Base-by-base conservation (phyloP, 2,888 invertebrate genomes). In the Troides oblongomaculatus region DNA sequence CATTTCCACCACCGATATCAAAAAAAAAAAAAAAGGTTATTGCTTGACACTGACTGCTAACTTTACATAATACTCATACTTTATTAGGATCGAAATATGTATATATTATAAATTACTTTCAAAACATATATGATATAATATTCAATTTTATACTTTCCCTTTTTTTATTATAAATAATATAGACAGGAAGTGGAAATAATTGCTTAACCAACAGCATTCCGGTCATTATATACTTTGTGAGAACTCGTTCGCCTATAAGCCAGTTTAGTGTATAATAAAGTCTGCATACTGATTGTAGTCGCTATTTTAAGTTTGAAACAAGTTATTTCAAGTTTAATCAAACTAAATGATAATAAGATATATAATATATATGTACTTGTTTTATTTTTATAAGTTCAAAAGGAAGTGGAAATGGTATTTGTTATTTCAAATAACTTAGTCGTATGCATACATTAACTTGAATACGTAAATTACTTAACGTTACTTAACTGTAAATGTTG, bases 161-260 rank as follows among this genome's bases (percentile, higher is more conserved):
- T 53, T 53, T 53, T n/a, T 18, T n/a, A 53, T 53, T 53, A 53
- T 53, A 53, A n/a, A 18, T 53, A 18, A n/a, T n/a, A n/a, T 58
- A 30, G 30, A 61, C 17, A 56, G 23, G 58, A 59, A 68, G 50
- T 50, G 68, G 50, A 63, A 57, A 53, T 46, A 57, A 25, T 18
- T 43, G 39, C 6, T 18, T 25, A 63, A 21, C 7, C 18, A 36
- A 36, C 6, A 5, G 21, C 62, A 57, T 57, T 62, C 43, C 25
- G 59, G 21, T 57, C 43, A 64, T 58, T 68, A 64, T 43, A 30
- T 53, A 53, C 68, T 68, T 60, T 64, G 56, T 10, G n/a, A 69
- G 39, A 69, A 69, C 68, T 60, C 25, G 68, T 69, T 61, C 39
- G 39, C 36, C 36, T 36, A 63, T 64, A 64, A 25, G 43, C 39